phyloP scores from a whole-genome alignment of 2,113 vertebrate genomes.

The Butorides virescens region DNA sequence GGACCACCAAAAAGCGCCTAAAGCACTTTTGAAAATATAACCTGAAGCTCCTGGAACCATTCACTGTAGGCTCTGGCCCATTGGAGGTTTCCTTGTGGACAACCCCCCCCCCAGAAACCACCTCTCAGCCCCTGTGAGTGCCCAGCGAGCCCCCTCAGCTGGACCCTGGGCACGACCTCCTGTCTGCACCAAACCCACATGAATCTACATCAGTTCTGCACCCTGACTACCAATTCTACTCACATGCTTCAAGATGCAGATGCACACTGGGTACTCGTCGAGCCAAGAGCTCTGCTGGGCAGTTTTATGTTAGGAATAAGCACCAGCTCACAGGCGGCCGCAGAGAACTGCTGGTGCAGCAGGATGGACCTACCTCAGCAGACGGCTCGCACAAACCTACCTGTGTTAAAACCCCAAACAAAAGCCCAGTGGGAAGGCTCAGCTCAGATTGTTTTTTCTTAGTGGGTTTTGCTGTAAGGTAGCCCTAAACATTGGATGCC shows the following conservation, averaged over 20 bases:
- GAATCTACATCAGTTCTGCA: not conserved
- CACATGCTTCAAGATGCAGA: not conserved
- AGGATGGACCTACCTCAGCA: not conserved
- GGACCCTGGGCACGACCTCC: too few species aligned
- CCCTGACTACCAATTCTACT: not conserved
- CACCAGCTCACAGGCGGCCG: not conserved
- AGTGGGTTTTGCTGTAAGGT: not conserved
- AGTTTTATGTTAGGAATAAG: not conserved
- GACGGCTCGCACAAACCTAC: not conserved
- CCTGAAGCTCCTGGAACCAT: not conserved
- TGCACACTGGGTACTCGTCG: too few species aligned
- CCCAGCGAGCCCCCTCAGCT: not conserved
- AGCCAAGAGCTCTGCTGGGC: not conserved
- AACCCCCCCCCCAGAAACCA: not conserved
- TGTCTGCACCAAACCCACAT: not conserved
- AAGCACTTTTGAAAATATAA: not conserved
- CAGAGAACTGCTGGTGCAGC: too few species aligned
- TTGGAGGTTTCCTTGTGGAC: not conserved
- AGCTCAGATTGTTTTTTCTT: not conserved
- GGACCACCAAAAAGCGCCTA: not conserved
- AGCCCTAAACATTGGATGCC: too few species aligned
- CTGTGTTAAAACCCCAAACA: not conserved
- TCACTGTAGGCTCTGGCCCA: not conserved
- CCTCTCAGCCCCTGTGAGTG: too few species aligned
- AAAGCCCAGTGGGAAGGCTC: not conserved